Evolutionary conservation across 2,113 vertebrate genomes (phyloP), one percentile per base, ranked within the genome.

Genomic region (Esox niger): DNA sequence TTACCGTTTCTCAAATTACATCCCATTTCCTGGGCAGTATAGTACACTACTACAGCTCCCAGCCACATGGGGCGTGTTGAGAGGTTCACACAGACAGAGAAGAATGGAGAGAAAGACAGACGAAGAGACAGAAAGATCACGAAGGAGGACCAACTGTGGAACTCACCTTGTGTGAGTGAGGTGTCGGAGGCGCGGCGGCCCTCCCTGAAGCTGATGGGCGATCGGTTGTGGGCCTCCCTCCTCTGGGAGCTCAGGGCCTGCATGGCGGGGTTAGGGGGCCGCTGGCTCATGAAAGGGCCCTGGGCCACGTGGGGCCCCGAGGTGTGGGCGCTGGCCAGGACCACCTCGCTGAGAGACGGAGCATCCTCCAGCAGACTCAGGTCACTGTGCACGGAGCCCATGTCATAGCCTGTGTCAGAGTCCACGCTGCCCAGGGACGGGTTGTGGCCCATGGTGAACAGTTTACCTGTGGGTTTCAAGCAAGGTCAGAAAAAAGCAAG

Each of bases 141-240:
- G 47, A 60, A 2, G 3, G 47, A 64, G 26, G 1, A 43, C 38
- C 13, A 43, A 10, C 38, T 15, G 38, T 43, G 47, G 25, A 9
- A 26, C 32, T 80, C 75, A 97, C 97, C 97, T 94, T 99, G 96
- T 0, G 97, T 99, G 31, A 99, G 94, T 49, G 97, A 99, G 2
- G 97, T 99, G 71, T 99, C 97, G 0, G 97, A 99, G 0, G 97
- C 97, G 0, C 97, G 80, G 33, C 97, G 94, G 6, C 97, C 97
- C 82, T 99, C 97, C 43, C 97, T 87, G 91, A 99, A 99, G 84
- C 97, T 98, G 83, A 99, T 94, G 0, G 97, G 97, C 0, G 97
- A 99, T 63, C 95, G 94, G 80, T 98, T 99, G 82, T 98, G 96
- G 0, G 89, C 81, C 79, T 99, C 97, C 3, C 97, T 89, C 31